phyloP scores from a whole-genome alignment of 2,113 vertebrate species.

The Pteropus alecto region DNA sequence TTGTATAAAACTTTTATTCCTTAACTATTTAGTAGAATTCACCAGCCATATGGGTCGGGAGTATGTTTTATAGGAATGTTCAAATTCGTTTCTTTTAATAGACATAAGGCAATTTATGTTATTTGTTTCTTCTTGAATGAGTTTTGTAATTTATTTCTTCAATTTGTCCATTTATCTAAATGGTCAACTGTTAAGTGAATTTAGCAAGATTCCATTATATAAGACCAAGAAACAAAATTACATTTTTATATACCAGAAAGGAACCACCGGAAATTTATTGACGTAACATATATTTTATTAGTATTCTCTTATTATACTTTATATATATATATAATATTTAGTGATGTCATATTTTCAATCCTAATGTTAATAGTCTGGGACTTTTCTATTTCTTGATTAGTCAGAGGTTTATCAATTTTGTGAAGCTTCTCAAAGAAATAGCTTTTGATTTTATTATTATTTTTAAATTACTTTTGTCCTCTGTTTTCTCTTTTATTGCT shows the following conservation, averaged over 20 bases:
- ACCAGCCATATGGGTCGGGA: neutral
- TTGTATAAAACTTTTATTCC: neutral
- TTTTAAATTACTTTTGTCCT: neutral
- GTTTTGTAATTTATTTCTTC: neutral
- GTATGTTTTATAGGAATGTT: neutral
- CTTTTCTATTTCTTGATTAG: neutral
- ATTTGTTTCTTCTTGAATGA: neutral
- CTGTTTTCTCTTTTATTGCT: neutral
- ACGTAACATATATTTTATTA: neutral
- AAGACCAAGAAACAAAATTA: too few species aligned
- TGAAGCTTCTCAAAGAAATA: neutral
- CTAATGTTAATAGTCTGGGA: neutral
- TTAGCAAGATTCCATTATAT: too few species aligned
- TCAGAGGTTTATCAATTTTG: neutral
- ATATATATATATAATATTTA: neutral
- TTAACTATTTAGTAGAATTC: neutral
- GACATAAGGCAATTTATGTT: neutral
- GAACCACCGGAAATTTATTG: neutral
- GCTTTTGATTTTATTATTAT: neutral
- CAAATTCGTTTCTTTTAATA: neutral
- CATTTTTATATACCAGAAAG: too few species aligned
- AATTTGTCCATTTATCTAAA: neutral
- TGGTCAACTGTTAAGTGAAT: neutral
- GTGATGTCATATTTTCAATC: neutral
- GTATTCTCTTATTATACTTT: neutral